Evolutionary conservation across 2,113 vertebrate genomes (phyloP), one percentile per base, ranked within the genome.

Genomic region (Pangasianodon hypophthalmus): DNA sequence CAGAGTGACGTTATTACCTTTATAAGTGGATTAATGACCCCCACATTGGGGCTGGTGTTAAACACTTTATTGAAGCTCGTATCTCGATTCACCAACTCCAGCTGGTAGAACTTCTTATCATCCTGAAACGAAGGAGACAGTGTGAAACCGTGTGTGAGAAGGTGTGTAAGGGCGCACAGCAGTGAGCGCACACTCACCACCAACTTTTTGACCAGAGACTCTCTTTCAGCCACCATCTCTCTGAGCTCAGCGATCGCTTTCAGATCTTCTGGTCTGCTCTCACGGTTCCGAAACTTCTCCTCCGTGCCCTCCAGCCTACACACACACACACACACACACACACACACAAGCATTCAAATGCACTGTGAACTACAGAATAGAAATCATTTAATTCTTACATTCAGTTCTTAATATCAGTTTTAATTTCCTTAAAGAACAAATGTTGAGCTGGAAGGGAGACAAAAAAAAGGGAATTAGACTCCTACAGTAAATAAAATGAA

Each of bases 71-170:
- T 99, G 97, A 99, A 99, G 93, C 98, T 98, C 87, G 97, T 98
- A 95, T 99, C 98, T 94, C 98, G 97, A 96, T 98, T 99, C 95
- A 99, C 97, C 97, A 99, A 94, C 96, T 99, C 98, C 96, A 99
- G 94, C 94, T 99, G 98, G 96, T 97, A 99, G 95, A 98, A 98
- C 95, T 99, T 99, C 96, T 99, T 99, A 95, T 99, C 98, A 79
- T 99, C 98, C 98, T 99, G 94, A 77, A 90, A 88, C 19, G 46
- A 88, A 90, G 37, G 60, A 87, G 64, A 32, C 46, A 79, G 52
- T 41, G 81, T 62, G 50, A 62, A 52, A 87, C 79, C 18, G 10
- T 10, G 26, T 60, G 50, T 64, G 41, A 26, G 18, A 18, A n/a
- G 2, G 18, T 10, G 32, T 88, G 50, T 8, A 32, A 67, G 60